phyloP scores from a whole-genome alignment of 2,113 vertebrate species.

The Taurulus bubalis region DNA sequence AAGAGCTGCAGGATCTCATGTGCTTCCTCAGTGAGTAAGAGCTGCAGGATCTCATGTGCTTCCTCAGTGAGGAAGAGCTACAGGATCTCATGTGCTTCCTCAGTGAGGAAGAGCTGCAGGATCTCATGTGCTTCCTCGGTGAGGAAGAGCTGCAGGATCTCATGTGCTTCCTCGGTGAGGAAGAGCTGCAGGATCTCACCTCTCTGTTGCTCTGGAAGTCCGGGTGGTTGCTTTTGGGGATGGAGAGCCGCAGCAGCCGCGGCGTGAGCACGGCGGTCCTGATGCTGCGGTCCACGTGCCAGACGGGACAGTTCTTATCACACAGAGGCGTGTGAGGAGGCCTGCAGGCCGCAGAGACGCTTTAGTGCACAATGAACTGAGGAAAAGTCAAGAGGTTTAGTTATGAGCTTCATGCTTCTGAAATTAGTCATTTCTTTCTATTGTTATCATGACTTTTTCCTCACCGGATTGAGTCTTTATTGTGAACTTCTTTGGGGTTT shows the following conservation, averaged over 20 bases:
- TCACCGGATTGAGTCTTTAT: not conserved
- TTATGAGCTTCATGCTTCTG: not conserved
- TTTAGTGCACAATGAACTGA: not conserved
- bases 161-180: not conserved
- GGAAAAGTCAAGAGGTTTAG: not conserved
- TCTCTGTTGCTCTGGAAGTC: constrained; percentile 66
- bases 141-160: too few relatives aligned
- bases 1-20: not conserved
- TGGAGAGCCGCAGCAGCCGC: constrained; percentile 74
- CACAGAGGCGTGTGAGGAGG: constrained; percentile 56
- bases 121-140: not conserved
- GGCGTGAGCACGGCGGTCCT: constrained; percentile 42
- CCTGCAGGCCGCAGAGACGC: constrained; percentile 30
- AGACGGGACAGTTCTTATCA: constrained; percentile 68
- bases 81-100: not conserved
- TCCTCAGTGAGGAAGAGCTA: too few relatives aligned
- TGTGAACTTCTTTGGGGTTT: not conserved
- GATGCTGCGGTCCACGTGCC: constrained; percentile 55
- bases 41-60: constrained; percentile 15
- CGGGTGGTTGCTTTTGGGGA: constrained; percentile 68
- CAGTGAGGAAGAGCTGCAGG: too few relatives aligned
- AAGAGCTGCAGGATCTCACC: constrained; percentile 35
- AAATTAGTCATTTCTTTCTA: not conserved
- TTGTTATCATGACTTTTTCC: not conserved
- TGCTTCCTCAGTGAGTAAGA: too few relatives aligned